Evolutionary conservation across 2,888 invertebrate species (phyloP), one percentile per base, ranked within the genome.

Genomic region (Poecilus cupreus): DNA sequence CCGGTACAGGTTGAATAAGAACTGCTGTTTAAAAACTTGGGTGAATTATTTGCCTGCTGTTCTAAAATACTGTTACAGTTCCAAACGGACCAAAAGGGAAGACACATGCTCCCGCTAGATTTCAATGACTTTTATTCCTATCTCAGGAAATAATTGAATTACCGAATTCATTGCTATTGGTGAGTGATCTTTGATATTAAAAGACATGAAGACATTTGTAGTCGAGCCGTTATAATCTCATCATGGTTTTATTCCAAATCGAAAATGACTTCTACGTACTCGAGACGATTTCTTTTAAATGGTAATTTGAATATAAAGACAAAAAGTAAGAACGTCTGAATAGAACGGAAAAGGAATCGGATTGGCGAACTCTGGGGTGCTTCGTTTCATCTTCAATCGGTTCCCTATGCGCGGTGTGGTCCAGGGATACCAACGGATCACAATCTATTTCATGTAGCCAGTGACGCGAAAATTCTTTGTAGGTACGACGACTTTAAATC

Each of bases 1-100:
- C 13, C 16, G 18, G 75, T 83, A 82, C 79, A 82, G 54, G 72
- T 82, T 83, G 82, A 83, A 83, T 83, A 83, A 83, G 79, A 76
- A 82, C 82, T 24, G 76, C 75, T 81, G 77, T 81, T 82, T 82
- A 82, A 82, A 80, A 78, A 54, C 51, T 74, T 51, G 76, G 22
- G 82, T 83, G 81, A 83, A 72, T 83, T 82, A 82, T 83, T 72
- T 70, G 79, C 57, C 60, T 77, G 20, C 43, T 20, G 43, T 72
- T 11, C 24, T 72, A 43, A 72, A 46, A 46, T 72, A 72, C 46
- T 72, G 72, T 16, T 68, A 68, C 39, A 16, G 32, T 39, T 68
- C 32, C 37, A 32, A 64, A 64, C 64, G 37, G 32, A 37, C 32
- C 18, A 18, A 37, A 37, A 68, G 37, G 5, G 37, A 60, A 68